Evolutionary conservation across 2,888 invertebrate genomes (phyloP).

Genomic region (Lepetodrilus schrolli): DNA sequence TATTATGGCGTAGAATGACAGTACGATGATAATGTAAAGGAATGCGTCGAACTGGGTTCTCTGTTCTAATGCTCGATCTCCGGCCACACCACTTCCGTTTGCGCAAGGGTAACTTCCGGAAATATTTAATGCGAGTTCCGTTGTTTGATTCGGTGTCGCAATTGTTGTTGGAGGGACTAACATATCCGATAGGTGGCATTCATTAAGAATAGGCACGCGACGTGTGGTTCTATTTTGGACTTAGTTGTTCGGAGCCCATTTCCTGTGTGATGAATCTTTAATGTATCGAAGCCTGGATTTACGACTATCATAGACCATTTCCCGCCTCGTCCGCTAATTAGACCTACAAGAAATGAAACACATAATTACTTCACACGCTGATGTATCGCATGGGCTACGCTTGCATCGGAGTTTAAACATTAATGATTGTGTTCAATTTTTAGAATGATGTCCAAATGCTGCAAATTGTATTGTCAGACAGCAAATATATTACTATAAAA

Average conservation of each 20-base stretch:
- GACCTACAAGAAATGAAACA: no score
- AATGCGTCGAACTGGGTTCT: constrained; percentile 51
- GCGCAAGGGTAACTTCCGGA: constrained; percentile 19
- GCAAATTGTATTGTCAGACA: no score
- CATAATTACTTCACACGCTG: no score
- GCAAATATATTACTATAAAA: no score
- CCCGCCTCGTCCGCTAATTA: no score
- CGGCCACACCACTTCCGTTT: background rate
- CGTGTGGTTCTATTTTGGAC: background rate
- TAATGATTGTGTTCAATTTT: no score
- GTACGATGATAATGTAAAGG: constrained; percentile 63
- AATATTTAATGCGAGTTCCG: background rate
- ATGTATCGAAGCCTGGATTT: no score
- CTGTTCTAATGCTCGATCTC: background rate
- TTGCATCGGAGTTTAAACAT: no score
- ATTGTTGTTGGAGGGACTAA: background rate
- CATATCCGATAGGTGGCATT: background rate
- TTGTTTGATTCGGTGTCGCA: background rate
- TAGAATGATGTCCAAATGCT: no score
- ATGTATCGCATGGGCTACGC: no score
- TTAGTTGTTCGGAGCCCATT: background rate
- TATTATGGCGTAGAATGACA: constrained; percentile 63
- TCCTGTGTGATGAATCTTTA: background rate
- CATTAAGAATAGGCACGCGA: background rate
- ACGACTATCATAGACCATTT: no score